Evolutionary conservation across 2,113 vertebrate genomes (phyloP).

Genomic region (Dunckerocampus dactyliophorus): DNA sequence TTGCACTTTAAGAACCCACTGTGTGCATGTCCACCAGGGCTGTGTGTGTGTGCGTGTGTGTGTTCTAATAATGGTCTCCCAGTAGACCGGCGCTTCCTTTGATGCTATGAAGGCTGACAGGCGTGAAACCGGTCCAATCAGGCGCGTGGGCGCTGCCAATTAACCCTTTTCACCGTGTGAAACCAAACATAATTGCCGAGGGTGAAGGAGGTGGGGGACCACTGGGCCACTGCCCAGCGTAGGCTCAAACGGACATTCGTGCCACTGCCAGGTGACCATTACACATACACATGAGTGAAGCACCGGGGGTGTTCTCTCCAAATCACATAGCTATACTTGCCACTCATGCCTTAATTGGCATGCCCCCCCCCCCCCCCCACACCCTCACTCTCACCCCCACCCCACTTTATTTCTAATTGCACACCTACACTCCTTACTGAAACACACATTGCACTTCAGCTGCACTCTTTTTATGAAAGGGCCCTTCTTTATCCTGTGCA

Average conservation of each 20-base stretch:
- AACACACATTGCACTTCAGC: background rate
- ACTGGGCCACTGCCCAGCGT: conserved; percentile 62
- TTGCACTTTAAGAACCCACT: conserved; percentile 16
- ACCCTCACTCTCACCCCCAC: background rate
- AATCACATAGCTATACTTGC: conserved; percentile 67
- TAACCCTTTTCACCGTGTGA: conserved; percentile 76
- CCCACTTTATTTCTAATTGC: conserved; percentile 54
- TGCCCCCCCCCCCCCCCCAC: conserved; percentile 36
- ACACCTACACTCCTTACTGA: conserved; percentile 41
- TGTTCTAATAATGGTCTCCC: conserved; percentile 55
- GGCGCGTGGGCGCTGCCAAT: conserved; percentile 73
- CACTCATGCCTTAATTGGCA: conserved; percentile 57
- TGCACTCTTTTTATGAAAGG: background rate
- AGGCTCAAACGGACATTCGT: conserved; percentile 69
- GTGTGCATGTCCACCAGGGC: conserved; percentile 12
- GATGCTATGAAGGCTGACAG: conserved; percentile 75
- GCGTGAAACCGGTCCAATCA: conserved; percentile 78
- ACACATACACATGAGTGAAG: conserved; percentile 58
- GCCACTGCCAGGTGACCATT: conserved; percentile 68
- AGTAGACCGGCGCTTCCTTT: conserved; percentile 64
- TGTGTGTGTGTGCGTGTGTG: conserved; percentile 32
- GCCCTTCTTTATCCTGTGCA: conserved; percentile 1
- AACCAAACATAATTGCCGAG: conserved; percentile 74
- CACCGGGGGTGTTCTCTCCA: conserved; percentile 54
- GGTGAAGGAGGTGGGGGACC: conserved; percentile 56